Evolutionary conservation across 1,140 invertebrate species (phyloP), one percentile per base, ranked within the genome.

Genomic region (Drosophila hydei): DNA sequence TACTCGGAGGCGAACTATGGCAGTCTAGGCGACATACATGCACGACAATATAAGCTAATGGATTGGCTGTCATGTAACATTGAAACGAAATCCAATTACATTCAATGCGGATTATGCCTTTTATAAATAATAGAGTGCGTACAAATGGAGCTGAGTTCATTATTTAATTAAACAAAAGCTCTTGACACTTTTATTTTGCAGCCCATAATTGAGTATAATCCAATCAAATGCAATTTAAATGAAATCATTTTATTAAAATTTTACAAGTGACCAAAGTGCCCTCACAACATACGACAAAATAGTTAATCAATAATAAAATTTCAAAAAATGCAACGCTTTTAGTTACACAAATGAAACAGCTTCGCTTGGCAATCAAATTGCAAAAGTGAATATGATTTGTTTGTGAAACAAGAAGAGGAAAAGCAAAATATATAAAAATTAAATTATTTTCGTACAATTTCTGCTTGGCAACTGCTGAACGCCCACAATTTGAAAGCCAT

Each of bases 191-290:
- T 54, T 54, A 36, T 54, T 23, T 23, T 16, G 36, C 12, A 7
- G 48, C 19, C 3, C n/a, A 27, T 36, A 30, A 52, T 12, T 63
- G 38, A 14, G 42, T n/a, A 63, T 63, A 55, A 55, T 55, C 43
- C 11, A 55, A 63, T 54, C 9, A 55, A 54, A 27, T 19, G 27
- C 38, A 63, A 55, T 55, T 43, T 9, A 21, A 40, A 40, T 23
- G 12, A 8, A 23, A 55, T 60, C 6, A 36, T 14, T 33, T 33
- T 33, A 16, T 9, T 52, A 36, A n/a, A 52, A 52, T n/a, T 36
- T 12, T n/a, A 16, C 2, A 19, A 6, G 4, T 11, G 0, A 12
- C 9, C 30, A 33, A 33, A 33, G 30, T 33, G 9, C 3, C 1
- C 9, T 11, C 30, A 45, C 4, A 6, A 12, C 0, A 45, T 6